phyloP scores from a whole-genome alignment of 64 coral and sea anemone species.

The Stylophora pistillata region DNA sequence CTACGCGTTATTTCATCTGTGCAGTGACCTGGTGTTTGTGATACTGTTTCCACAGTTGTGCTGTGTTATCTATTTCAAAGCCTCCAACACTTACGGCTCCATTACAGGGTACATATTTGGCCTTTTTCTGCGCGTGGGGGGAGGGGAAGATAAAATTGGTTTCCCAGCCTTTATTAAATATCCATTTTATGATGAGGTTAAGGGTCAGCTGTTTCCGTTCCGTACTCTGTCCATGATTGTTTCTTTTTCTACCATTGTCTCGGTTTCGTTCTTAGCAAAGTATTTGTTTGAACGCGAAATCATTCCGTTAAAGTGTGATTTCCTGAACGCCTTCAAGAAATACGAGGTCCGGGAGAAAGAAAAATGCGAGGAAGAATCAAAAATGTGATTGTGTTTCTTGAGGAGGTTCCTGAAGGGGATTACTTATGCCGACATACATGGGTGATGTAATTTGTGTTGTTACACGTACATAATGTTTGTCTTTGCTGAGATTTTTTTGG shows the following conservation, averaged over 20 bases:
- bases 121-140: conserved; percentile 62
- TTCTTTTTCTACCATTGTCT: conserved; percentile 57
- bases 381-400: too few relatives aligned
- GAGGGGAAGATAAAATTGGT: conserved; percentile 70
- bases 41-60: conserved; percentile 95
- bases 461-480: too few relatives aligned
- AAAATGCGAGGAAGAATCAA: background rate
- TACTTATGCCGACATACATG: too few relatives aligned
- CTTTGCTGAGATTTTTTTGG: too few relatives aligned
- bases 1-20: conserved; percentile 70
- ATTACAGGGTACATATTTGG: conserved; percentile 76
- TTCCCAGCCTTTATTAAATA: conserved; percentile 74
- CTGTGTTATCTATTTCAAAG: conserved; percentile 79
- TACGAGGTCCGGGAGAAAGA: conserved; percentile 13
- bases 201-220: conserved; percentile 80
- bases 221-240: conserved; percentile 77
- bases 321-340: conserved; percentile 54
- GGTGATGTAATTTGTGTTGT: too few relatives aligned
- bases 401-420: too few relatives aligned
- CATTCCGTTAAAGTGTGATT: conserved; percentile 54
- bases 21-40: conserved; percentile 87
- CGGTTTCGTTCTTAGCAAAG: conserved; percentile 57
- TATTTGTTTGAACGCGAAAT: conserved; percentile 64
- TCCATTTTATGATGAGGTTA: conserved; percentile 67
- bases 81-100: conserved; percentile 88